A percentile compares a stretch with the other conserved stretches of the same genome.
phyloP scores from a whole-genome alignment of 2,888 invertebrate species.

The Uloborus plumipes region DNA sequence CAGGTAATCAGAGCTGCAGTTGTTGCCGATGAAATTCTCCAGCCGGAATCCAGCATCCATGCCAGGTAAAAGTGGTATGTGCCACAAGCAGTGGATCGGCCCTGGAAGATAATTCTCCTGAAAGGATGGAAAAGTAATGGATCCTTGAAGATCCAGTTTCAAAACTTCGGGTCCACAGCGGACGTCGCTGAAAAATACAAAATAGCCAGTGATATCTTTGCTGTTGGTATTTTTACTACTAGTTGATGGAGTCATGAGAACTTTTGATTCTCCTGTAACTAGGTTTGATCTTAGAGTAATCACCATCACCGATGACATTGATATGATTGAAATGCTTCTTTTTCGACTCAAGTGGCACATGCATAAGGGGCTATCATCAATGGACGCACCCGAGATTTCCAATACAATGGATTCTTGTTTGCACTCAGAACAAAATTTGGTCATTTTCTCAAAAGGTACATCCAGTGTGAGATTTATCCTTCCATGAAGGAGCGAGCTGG shows the following conservation, averaged over 20 bases:
- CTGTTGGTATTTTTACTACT: conserved; percentile 20
- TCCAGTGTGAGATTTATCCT: conserved; percentile 68
- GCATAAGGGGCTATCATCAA: conserved; percentile 57
- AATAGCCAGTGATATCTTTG: conserved; percentile 80
- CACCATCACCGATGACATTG: conserved; percentile 44
- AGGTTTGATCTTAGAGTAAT: conserved; percentile 58
- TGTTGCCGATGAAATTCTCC: conserved; percentile 55
- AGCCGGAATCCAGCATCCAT: conserved; percentile 63
- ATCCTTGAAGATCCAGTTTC: conserved; percentile 64
- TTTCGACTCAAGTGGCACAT: conserved; percentile 46
- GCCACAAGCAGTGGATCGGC: conserved; percentile 57
- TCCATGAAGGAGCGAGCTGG: conserved; percentile 67
- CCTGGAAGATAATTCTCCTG: conserved; percentile 44
- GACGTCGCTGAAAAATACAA: conserved; percentile 87
- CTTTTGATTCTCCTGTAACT: conserved; percentile 22
- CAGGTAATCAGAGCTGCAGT: conserved; percentile 50
- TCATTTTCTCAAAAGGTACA: conserved; percentile 61
- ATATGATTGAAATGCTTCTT: conserved; percentile 44
- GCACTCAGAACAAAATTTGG: conserved; percentile 60
- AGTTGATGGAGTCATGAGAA: conserved; percentile 13
- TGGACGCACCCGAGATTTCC: conserved; percentile 53
- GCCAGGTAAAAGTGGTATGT: conserved; percentile 58
- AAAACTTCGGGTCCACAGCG: conserved; percentile 68
- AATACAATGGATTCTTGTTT: conserved; percentile 51
- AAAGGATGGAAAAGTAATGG: conserved; percentile 57